Evolutionary conservation across 64 coral and sea anemone species (phyloP).

Genomic region (Stichodactyla mertensii): DNA sequence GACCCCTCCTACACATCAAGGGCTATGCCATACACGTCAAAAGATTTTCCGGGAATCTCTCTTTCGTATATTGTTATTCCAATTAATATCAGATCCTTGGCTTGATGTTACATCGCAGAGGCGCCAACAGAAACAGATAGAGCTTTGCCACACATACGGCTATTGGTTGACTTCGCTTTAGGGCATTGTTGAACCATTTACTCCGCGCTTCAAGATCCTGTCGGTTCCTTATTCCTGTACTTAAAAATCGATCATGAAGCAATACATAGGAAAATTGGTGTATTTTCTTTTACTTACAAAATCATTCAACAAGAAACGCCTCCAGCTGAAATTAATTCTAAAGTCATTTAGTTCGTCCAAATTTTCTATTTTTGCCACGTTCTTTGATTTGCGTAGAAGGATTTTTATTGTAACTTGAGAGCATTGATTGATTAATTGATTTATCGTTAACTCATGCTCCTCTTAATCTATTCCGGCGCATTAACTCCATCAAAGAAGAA

Average conservation of each 20-base stretch:
- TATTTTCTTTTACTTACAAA: neutral
- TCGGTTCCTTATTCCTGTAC: neutral
- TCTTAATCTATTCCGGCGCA: neutral
- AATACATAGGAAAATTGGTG: neutral
- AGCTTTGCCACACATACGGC: neutral
- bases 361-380: neutral
- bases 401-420: neutral
- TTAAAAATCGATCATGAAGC: neutral
- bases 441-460: neutral
- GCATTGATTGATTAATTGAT: neutral
- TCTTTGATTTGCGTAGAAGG: neutral
- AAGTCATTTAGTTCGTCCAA: neutral
- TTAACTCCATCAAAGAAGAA: neutral
- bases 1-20: slow-evolving; percentile 7
- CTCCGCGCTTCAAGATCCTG: neutral
- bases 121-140: neutral
- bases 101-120: neutral
- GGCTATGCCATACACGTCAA: neutral
- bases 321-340: too few species aligned
- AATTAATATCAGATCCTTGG: neutral
- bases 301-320: neutral
- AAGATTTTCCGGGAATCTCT: slow-evolving; percentile 2
- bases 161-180: neutral
- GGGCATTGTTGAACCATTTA: neutral
- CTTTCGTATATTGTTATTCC: neutral